Evolutionary conservation across 2,797 vertebrate species (phyloP), one percentile per base, ranked within the genome.

Genomic region (Sternotherus odoratus): DNA sequence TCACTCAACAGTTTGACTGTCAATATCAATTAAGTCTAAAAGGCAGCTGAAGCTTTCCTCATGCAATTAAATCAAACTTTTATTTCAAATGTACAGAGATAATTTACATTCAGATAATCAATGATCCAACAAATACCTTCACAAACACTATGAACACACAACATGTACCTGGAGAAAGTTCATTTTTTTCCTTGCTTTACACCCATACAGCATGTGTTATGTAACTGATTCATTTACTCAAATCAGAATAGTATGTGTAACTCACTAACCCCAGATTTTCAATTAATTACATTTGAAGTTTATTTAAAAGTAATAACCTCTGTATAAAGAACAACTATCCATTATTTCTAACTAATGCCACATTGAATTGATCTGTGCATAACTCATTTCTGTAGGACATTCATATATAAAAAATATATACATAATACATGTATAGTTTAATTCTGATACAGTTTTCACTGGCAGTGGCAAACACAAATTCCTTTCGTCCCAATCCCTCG

Each of bases 1-100:
- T 82, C 90, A 66, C 10, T 15, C 79, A 81, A 15, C 24, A 75
- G 79, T 79, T 51, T 91, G 39, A 26, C 36, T 93, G 82, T 82
- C 66, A 86, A 79, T 83, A 84, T 77, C 63, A 78, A 17, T 53
- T 30, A 56, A 79, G 82, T 83, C 81, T 90, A 74, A 43, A 28
- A 83, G 83, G 89, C 79, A 11, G 10, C 80, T 56, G 69, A 79
- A 24, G 72, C 63, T 90, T 88, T 94, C 89, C 28, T 93, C 75
- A 84, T 75, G 79, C 13, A 74, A 95, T 53, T 63, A 83, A 90
- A 88, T 82, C 21, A 91, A 83, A 26, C 33, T 63, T 24, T 72
- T 83, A 83, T 86, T 77, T n/a, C 33, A 5, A 2, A 78, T 23
- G 26, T 19, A 48, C 36, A 89, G 13, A 88, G 11, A 80, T 43